Percentiles rank a stretch among this genome's conserved stretches.
Evolutionary conservation across 2,888 invertebrate genomes (phyloP).

Genomic region (Hermaeophaga mercurialis): DNA sequence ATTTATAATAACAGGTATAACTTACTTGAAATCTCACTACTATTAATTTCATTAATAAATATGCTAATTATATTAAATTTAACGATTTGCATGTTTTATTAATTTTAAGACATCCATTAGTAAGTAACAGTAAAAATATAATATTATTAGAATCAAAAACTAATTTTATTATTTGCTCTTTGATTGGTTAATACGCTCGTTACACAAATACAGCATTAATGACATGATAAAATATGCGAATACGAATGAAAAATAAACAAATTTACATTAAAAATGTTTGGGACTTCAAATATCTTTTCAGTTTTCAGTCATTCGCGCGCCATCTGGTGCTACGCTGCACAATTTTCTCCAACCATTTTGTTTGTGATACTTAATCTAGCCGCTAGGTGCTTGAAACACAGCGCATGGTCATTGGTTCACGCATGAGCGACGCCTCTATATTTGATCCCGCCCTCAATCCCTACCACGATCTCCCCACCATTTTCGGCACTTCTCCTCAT

Average conservation of each 20-base stretch:
- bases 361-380: constrained; percentile 60
- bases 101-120: too few relatives aligned
- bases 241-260: constrained; percentile 9
- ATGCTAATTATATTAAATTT: too few relatives aligned
- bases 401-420: constrained; percentile 63
- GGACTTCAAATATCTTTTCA: too few relatives aligned
- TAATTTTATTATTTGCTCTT: too few relatives aligned
- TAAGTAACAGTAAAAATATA: too few relatives aligned
- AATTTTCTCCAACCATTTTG: constrained; percentile 63
- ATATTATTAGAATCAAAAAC: too few relatives aligned
- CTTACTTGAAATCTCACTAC: constrained; percentile 1
- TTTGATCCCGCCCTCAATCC: constrained; percentile 41
- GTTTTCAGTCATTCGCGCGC: constrained; percentile 44
- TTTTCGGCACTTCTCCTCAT: constrained; percentile 41
- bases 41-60: background rate
- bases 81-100: too few relatives aligned
- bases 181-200: too few relatives aligned
- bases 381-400: constrained; percentile 52
- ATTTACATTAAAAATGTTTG: constrained; percentile 25
- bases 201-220: constrained; percentile 1
- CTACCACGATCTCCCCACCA: constrained; percentile 41
- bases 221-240: constrained; percentile 10
- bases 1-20: constrained; percentile 2
- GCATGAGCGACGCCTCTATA: constrained; percentile 50
- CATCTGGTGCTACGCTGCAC: constrained; percentile 57